These are phyloP conservation scores for Lithobates sylvaticus DNA, from an alignment of 2,797 vertebrate species.

Conservation along the genomic window DNA sequence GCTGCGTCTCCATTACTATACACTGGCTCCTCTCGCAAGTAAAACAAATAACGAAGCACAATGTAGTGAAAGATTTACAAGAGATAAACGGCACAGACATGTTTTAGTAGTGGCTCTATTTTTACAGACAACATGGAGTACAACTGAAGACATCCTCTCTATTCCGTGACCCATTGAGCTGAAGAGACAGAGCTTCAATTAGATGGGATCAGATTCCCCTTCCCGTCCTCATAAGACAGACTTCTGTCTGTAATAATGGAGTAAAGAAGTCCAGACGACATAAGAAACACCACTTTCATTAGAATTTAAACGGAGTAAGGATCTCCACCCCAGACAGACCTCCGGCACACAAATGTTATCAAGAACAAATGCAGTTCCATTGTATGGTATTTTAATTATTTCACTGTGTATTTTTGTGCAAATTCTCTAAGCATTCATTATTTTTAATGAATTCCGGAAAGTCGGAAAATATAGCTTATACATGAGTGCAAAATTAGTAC, in stretches of 20 bases:
- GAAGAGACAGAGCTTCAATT: not conserved
- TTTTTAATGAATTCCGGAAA: too few relatives aligned
- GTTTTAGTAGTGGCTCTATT: slow-evolving; percentile 7
- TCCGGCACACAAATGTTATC: not conserved
- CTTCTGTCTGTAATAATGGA: not conserved
- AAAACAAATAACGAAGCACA: slow-evolving; percentile 39
- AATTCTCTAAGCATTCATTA: too few relatives aligned
- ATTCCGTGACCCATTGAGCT: not conserved
- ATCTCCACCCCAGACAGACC: not conserved
- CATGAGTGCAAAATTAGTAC: too few relatives aligned
- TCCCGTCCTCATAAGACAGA: not conserved
- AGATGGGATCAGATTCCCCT: not conserved
- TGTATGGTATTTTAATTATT: too few relatives aligned
- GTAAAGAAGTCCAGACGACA: not conserved
- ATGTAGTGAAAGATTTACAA: slow-evolving; percentile 35
- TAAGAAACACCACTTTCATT: not conserved
- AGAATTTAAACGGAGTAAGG: too few relatives aligned
- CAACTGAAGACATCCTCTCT: not conserved
- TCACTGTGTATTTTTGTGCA: too few relatives aligned
- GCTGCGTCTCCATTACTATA: not conserved
- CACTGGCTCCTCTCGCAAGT: slow-evolving; percentile 6
- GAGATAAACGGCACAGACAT: slow-evolving; percentile 38
- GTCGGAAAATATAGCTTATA: too few relatives aligned
- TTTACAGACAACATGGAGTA: slow-evolving; percentile 17
- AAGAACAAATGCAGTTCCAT: too few relatives aligned